phyloP scores from a whole-genome alignment of 2,888 invertebrate genomes.

The Himalopsyche anomala region DNA sequence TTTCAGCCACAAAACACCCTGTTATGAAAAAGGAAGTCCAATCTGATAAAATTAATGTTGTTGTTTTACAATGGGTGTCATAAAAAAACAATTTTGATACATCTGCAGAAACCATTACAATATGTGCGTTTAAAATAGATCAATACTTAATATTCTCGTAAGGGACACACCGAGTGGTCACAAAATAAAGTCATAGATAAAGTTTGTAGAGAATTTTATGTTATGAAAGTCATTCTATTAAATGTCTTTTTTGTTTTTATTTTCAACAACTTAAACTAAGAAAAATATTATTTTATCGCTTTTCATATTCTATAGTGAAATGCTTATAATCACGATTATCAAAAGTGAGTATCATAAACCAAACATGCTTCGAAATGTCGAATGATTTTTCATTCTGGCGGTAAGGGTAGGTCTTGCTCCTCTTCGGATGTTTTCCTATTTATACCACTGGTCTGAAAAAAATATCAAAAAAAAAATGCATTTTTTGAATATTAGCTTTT shows the following conservation, averaged over 20 bases:
- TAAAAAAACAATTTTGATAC: constrained; percentile 36
- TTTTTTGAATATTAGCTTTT: neutral
- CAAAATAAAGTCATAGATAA: too few relatives aligned
- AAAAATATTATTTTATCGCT: too few relatives aligned
- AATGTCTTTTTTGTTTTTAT: too few relatives aligned
- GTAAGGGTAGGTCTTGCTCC: constrained; percentile 72
- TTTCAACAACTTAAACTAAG: too few relatives aligned
- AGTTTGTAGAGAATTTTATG: too few relatives aligned
- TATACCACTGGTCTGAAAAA: constrained; percentile 69
- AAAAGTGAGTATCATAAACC: neutral
- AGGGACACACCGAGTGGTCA: neutral
- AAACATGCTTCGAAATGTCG: neutral
- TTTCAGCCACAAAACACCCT: constrained; percentile 8
- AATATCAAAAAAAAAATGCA: constrained; percentile 66
- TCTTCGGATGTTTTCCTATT: constrained; percentile 69
- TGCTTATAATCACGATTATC: too few relatives aligned
- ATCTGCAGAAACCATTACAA: constrained; percentile 30
- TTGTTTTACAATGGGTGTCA: constrained; percentile 35
- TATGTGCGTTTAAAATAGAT: constrained; percentile 42
- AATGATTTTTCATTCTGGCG: constrained; percentile 71
- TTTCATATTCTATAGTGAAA: too few relatives aligned
- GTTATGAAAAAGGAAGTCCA: constrained; percentile 27
- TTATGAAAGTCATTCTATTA: too few relatives aligned
- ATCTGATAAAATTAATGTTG: constrained; percentile 32
- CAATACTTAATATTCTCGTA: neutral